phyloP scores from a whole-genome alignment of 2,888 invertebrate species.

The Alloscopus bannaensis region DNA sequence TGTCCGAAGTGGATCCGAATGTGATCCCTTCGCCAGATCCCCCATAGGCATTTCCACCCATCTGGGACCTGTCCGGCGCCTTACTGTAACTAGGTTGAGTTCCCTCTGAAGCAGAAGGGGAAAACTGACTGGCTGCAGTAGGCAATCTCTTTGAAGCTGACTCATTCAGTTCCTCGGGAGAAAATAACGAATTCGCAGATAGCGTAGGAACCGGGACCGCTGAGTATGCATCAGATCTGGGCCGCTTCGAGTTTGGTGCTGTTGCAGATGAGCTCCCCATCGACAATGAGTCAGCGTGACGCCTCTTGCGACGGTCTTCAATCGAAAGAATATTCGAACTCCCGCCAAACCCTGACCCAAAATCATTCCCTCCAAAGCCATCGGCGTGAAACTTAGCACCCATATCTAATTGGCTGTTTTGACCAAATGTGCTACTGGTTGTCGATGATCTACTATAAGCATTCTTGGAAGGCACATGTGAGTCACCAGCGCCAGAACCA shows the following conservation, averaged over 20 bases:
- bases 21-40: conserved; percentile 39
- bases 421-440: conserved; percentile 48
- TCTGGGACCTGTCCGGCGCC: conserved; percentile 35
- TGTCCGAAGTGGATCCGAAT: conserved; percentile 52
- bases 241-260: conserved; percentile 38
- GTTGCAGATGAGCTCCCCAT: background rate
- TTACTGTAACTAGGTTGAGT: conserved; percentile 29
- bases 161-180: conserved; percentile 48
- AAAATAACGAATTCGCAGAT: conserved; percentile 48
- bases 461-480: conserved; percentile 57
- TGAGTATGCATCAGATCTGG: conserved; percentile 54
- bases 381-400: conserved; percentile 57
- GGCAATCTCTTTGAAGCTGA: conserved; percentile 50
- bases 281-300: conserved; percentile 39
- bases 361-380: conserved; percentile 47
- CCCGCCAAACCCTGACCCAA: conserved; percentile 38
- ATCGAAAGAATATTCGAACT: conserved; percentile 43
- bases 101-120: conserved; percentile 42
- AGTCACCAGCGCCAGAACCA: conserved; percentile 45
- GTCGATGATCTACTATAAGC: conserved; percentile 29
- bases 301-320: conserved; percentile 53
- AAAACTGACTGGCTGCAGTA: conserved; percentile 50
- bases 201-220: conserved; percentile 15
- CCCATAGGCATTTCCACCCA: conserved; percentile 26
- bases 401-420: conserved; percentile 53